Base-by-base conservation (phyloP, 2,888 invertebrate genomes). In the Dugesia japonica region DNA sequence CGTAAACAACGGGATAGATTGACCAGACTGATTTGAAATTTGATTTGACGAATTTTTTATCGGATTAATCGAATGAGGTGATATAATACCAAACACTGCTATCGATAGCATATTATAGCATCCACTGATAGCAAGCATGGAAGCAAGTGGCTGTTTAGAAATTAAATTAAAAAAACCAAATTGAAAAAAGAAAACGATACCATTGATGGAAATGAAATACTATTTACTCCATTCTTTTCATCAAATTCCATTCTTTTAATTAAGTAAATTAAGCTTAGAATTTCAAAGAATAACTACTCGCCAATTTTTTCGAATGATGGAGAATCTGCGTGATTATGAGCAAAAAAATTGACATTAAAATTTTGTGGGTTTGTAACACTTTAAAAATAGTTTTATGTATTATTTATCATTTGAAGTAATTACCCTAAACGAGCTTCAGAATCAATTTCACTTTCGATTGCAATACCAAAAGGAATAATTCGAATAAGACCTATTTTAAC, bases 401-500 rank as follows among this genome's bases (percentile, higher is more conserved):
- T 31, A 31, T 7, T 31, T 31, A 7, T n/a, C n/a, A n/a, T 7
- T 31, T 4, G n/a, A 56, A 56, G 1, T 56, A 56, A n/a, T 56
- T 23, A 56, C 56, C 56, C 56, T 56, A 56, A 56, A 20, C 56
- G 56, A n/a, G 56, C 56, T 23, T 56, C 56, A 4, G 56, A 56
- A 72, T 28, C 72, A 7, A 75, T 23, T 75, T 75, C 28, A 72
- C 75, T 72, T 27, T 75, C 27, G 7, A 75, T 56, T 23, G 71
- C 75, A 23, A 72, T 56, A 27, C 75, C 75, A 17, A 75, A 28
- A 15, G 75, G 75, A 26, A 75, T 71, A 15, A 75, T 72, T 1
- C 75, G 75, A 17, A 75, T 27, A 75, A 72, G 23, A 13, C 23
- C 26, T 7, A 75, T 72, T 27, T 72, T 27, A 71, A 75, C 75